phyloP scores from a whole-genome alignment of 2,888 invertebrate genomes.

The Nephrocerus scutellatus region DNA sequence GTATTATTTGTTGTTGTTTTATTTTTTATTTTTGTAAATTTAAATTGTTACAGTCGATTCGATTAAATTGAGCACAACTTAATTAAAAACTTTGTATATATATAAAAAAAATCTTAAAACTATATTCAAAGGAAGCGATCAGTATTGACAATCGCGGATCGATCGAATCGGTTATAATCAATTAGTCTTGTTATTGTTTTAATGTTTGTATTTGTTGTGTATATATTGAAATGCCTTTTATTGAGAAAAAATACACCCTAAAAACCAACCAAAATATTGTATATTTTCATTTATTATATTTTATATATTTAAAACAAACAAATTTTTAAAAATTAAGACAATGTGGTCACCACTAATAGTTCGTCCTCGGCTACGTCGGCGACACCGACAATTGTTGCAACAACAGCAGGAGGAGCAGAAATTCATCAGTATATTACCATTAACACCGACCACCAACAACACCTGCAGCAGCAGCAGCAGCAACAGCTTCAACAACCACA shows the following conservation, averaged over 20 bases:
- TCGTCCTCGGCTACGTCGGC: slow-evolving; percentile 41
- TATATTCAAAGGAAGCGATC: slow-evolving; percentile 37
- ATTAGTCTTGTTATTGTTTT: slow-evolving; percentile 16
- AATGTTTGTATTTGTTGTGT: slow-evolving; percentile 15
- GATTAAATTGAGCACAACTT: too few relatives aligned
- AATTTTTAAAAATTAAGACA: slow-evolving; percentile 46
- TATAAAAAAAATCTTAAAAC: slow-evolving; percentile 23
- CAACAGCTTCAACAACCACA: slow-evolving; percentile 7
- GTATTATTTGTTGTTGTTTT: too few relatives aligned
- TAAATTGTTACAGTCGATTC: too few relatives aligned
- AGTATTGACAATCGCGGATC: too few relatives aligned
- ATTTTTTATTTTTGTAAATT: too few relatives aligned
- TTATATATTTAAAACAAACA: slow-evolving; percentile 40
- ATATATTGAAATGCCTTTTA: too few relatives aligned
- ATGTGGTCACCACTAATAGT: slow-evolving; percentile 47
- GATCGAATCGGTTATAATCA: too few relatives aligned
- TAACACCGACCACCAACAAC: slow-evolving; percentile 1
- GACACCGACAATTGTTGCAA: slow-evolving; percentile 22
- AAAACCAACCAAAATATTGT: too few relatives aligned
- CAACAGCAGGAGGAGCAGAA: too few relatives aligned
- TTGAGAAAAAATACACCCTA: too few relatives aligned
- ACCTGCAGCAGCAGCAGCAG: slow-evolving; percentile 7
- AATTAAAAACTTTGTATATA: slow-evolving; percentile 1
- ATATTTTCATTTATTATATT: too few relatives aligned
- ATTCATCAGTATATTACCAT: too few relatives aligned